phyloP scores from a whole-genome alignment of 2,888 invertebrate species.

The Epinotia nisella region DNA sequence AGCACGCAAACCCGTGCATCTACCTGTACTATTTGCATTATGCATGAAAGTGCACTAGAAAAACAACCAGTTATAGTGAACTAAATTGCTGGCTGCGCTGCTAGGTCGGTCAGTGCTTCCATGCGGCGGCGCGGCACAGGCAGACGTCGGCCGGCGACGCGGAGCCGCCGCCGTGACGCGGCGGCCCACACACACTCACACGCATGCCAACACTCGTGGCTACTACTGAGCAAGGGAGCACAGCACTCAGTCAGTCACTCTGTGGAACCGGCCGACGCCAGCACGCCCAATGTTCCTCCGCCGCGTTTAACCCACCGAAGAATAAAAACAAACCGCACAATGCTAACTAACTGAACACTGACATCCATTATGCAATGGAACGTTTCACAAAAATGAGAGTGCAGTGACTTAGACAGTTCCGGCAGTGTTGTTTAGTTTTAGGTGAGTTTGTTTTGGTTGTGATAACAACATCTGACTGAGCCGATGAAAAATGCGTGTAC shows the following conservation, averaged over 20 bases:
- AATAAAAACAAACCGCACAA: conserved; percentile 56
- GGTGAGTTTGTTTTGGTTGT: conserved; percentile 61
- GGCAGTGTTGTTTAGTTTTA: conserved; percentile 47
- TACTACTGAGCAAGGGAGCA: background rate
- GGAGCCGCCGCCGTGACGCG: conserved; percentile 22
- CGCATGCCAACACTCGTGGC: conserved; percentile 16
- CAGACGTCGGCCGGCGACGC: conserved; percentile 14
- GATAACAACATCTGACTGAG: conserved; percentile 28
- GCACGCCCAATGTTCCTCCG: conserved; percentile 45
- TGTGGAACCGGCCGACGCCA: conserved; percentile 40
- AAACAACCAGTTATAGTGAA: conserved; percentile 59
- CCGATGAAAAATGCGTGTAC: background rate
- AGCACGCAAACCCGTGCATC: conserved; percentile 18
- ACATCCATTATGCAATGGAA: conserved; percentile 53
- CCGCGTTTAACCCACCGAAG: conserved; percentile 49
- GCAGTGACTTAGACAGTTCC: conserved; percentile 33
- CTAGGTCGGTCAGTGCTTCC: conserved; percentile 46
- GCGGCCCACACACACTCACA: background rate
- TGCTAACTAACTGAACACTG: conserved; percentile 56
- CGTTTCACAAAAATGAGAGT: conserved; percentile 33
- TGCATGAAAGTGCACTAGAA: conserved; percentile 58
- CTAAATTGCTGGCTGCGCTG: conserved; percentile 44
- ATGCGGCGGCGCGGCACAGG: conserved; percentile 13
- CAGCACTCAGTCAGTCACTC: conserved; percentile 25
- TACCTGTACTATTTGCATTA: conserved; percentile 36